Evolutionary conservation across 2,888 invertebrate species (phyloP).

Genomic region (Bellardia bayeri): DNA sequence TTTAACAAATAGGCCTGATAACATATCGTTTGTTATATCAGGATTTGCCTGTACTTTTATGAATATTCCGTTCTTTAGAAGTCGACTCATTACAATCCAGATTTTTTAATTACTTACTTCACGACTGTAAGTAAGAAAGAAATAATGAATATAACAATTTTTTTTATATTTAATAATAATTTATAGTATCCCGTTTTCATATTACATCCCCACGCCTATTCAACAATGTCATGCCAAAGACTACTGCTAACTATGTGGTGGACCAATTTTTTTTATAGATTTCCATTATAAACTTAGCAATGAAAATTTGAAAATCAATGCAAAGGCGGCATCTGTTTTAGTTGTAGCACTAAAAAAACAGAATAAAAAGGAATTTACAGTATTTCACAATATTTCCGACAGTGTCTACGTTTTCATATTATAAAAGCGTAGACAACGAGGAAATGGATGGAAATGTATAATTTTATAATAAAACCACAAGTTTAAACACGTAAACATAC

Average conservation of each 20-base stretch:
- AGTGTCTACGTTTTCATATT: slow-evolving; percentile 21
- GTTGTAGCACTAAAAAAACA: slow-evolving; percentile 31
- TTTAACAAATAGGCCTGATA: too few relatives aligned
- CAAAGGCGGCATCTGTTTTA: slow-evolving; percentile 54
- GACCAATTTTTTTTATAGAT: slow-evolving; percentile 23
- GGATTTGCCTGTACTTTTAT: too few relatives aligned
- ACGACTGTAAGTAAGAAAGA: too few relatives aligned
- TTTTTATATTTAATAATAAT: neutral
- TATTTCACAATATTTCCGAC: slow-evolving; percentile 17
- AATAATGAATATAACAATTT: too few relatives aligned
- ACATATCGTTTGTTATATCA: too few relatives aligned
- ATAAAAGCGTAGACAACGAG: neutral
- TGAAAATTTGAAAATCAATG: slow-evolving; percentile 64
- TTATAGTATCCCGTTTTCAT: neutral
- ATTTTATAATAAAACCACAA: slow-evolving; percentile 52
- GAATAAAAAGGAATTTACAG: slow-evolving; percentile 41
- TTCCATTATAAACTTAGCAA: slow-evolving; percentile 48
- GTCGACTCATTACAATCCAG: too few relatives aligned
- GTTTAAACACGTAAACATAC: neutral
- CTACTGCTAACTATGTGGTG: slow-evolving; percentile 43
- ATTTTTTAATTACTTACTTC: too few relatives aligned
- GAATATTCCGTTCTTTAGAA: too few relatives aligned
- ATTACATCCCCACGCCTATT: too few relatives aligned
- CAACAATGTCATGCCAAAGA: too few relatives aligned
- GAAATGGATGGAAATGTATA: slow-evolving; percentile 19